Evolutionary conservation across 37 sponge, comb jelly and placozoan genomes (phyloP).

Genomic region (Spongia lamella): DNA sequence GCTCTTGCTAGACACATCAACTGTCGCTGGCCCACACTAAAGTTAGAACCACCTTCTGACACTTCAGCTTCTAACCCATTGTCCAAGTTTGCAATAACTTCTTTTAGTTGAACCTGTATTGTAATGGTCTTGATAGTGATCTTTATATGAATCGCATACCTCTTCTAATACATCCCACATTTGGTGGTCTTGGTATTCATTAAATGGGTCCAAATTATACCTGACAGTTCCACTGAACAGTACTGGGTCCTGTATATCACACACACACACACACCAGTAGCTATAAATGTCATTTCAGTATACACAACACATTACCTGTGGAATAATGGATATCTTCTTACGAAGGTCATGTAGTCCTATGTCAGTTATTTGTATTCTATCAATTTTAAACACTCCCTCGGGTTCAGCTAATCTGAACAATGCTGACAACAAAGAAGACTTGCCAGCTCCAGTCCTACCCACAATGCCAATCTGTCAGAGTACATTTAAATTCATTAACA

Average conservation of each 20-base stretch:
- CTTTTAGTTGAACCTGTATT: conserved; percentile 77
- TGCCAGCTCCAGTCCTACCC: conserved; percentile 94
- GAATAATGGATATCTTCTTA: conserved; percentile 82
- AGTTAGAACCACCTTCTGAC: conserved; percentile 69
- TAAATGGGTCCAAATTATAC: conserved; percentile 91
- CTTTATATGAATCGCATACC: conserved; percentile 11
- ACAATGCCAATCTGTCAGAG: conserved; percentile 69
- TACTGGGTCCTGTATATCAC: conserved; percentile 68
- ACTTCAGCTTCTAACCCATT: conserved; percentile 57
- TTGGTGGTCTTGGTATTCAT: conserved; percentile 56
- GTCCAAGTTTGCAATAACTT: conserved; percentile 40
- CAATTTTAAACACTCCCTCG: conserved; percentile 69
- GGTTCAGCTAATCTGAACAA: conserved; percentile 90
- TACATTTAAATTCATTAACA: not conserved
- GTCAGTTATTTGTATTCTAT: conserved; percentile 65
- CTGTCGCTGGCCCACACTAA: conserved; percentile 78
- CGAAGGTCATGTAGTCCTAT: conserved; percentile 83
- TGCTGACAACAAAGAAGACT: conserved; percentile 80
- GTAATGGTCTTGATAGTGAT: too few species aligned
- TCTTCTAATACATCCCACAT: conserved; percentile 82
- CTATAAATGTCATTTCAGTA: too few species aligned
- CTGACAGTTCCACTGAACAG: conserved; percentile 88
- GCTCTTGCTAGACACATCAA: conserved; percentile 77
- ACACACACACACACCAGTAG: not conserved
- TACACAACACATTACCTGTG: conserved; percentile 50